Evolutionary conservation across 2,797 vertebrate species (phyloP).

Genomic region (Limnodromus scolopaceus): DNA sequence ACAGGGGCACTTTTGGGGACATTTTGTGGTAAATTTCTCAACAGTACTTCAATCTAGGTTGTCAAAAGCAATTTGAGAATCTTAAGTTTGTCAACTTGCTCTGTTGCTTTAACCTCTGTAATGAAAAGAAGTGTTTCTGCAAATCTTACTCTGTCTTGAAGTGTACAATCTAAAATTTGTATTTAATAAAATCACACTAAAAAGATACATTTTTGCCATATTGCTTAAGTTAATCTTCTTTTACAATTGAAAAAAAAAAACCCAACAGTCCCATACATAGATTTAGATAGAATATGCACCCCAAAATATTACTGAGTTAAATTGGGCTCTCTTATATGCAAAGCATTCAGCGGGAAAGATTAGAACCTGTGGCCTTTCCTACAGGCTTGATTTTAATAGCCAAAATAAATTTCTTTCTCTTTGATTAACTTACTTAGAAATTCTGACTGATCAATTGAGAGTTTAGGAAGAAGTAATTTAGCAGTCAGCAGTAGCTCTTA

Average conservation of each 20-base stretch:
- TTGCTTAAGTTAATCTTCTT: neutral
- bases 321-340: neutral
- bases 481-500: constrained; percentile 4
- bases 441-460: constrained; percentile 27
- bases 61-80: neutral
- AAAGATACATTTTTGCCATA: neutral
- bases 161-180: neutral
- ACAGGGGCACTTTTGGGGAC: neutral
- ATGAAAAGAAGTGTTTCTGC: neutral
- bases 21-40: neutral
- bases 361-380: neutral
- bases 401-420: constrained; percentile 26
- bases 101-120: neutral
- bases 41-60: neutral
- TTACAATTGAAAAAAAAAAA: neutral
- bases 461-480: constrained; percentile 42
- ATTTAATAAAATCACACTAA: neutral
- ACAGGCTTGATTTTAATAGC: neutral
- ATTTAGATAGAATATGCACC: neutral
- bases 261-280: neutral
- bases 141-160: neutral
- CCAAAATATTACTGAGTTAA: neutral
- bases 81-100: neutral
- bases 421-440: constrained; percentile 46
- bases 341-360: neutral